Evolutionary conservation across 1,140 invertebrate genomes (phyloP), one percentile per base, ranked within the genome.

Genomic region (Drosophila saltans): DNA sequence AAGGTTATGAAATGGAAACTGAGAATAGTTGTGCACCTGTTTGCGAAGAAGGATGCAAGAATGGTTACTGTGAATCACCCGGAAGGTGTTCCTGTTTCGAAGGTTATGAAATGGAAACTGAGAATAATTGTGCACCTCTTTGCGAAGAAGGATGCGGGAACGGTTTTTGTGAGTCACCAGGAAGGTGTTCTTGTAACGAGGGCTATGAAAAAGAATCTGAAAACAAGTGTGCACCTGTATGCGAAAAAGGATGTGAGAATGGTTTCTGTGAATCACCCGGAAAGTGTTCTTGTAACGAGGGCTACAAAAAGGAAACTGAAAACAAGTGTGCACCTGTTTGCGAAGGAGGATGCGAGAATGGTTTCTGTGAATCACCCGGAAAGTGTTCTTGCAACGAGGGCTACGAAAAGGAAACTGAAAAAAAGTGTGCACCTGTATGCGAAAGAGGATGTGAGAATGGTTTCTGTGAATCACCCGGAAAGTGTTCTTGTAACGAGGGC

Each of bases 21-120:
- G 59, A 62, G 21, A 40, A 39, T n/a, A 67, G 6, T 11, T 72
- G 70, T 11, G 41, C 1, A 1, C 72, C 72, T 0, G 40, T 71
- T 1, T 80, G 78, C n/a, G 26, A 61, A 0, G 26, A 28, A 2
- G 76, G 72, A 5, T 80, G 78, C 57, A 30, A 62, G 7, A 80
- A 80, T 9, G 78, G 78, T 9, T 57, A 39, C n/a, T 80, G 78
- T 7, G 40, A 30, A 9, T 41, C 45, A 2, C 74, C 74, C 1
- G 66, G 45, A 30, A 64, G 39, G 0, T 80, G 78, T 21, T 56
- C 52, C 0, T 80, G 78, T 8, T 30, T 43, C 7, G 36, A 57
- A 8, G 75, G 70, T 0, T 74, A 61, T 3, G 28, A 0, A 1
- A 60, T 39, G 4, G 52, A 11, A 8, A 69, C 3, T 36, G 69